phyloP scores from a whole-genome alignment of 1,140 invertebrate genomes.

The Orchesella cincta region DNA sequence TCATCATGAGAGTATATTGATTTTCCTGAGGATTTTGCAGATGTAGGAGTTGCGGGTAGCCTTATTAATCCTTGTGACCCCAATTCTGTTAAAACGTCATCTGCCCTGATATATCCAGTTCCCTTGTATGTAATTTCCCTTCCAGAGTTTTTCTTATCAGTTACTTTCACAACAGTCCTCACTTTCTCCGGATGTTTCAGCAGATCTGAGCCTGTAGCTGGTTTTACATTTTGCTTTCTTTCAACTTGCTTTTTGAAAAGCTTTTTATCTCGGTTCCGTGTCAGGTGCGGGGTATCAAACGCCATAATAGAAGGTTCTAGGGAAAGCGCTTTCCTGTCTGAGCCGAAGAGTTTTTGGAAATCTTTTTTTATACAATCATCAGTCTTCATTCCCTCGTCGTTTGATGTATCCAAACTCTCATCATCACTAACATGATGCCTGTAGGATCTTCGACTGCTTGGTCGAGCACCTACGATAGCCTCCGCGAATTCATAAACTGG shows the following conservation, averaged over 20 bases:
- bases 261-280: too few relatives aligned
- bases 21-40: too few relatives aligned
- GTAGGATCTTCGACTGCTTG: not conserved
- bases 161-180: not conserved
- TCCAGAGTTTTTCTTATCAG: not conserved
- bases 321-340: not conserved
- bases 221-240: not conserved
- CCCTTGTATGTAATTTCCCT: not conserved
- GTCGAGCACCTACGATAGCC: not conserved
- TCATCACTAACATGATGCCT: too few relatives aligned
- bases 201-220: not conserved
- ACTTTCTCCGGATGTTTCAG: conserved; percentile 11
- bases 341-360: not conserved
- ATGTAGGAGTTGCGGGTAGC: too few relatives aligned
- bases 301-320: not conserved
- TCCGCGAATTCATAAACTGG: not conserved
- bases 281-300: too few relatives aligned
- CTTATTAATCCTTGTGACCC: conserved; percentile 1
- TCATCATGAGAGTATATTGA: too few relatives aligned
- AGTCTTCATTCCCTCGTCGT: not conserved
- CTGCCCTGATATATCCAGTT: not conserved
- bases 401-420: too few relatives aligned
- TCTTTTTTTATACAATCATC: not conserved
- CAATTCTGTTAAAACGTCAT: not conserved
- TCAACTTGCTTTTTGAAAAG: not conserved